Evolutionary conservation across 1,140 invertebrate species (phyloP).

Genomic region (Drosophila pachea): DNA sequence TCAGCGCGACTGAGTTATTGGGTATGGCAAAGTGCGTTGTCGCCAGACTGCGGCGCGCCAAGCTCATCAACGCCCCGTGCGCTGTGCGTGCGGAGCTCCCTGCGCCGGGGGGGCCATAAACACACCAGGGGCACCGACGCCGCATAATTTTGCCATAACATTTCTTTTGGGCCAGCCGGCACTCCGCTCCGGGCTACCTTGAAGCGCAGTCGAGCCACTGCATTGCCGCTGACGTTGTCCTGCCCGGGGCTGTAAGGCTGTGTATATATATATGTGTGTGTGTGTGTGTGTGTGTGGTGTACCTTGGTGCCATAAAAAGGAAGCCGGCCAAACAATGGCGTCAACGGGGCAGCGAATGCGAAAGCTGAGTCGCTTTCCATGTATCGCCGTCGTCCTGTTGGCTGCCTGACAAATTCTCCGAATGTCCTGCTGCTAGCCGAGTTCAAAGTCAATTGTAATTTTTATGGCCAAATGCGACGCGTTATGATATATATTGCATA

Average conservation of each 20-base stretch:
- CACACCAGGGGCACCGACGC: constrained; percentile 69
- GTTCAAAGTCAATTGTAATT: constrained; percentile 76
- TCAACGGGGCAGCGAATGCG: constrained; percentile 22
- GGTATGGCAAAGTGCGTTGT: constrained; percentile 60
- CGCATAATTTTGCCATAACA: constrained; percentile 73
- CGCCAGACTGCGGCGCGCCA: constrained; percentile 54
- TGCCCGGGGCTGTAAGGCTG: constrained; percentile 25
- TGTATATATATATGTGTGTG: too few relatives aligned
- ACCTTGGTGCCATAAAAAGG: constrained; percentile 74
- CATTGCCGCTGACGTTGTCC: constrained; percentile 49
- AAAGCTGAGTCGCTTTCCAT: constrained; percentile 64
- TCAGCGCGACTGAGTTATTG: constrained; percentile 28
- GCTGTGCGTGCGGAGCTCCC: constrained; percentile 2
- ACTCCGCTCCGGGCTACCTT: constrained; percentile 47
- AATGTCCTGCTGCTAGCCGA: constrained; percentile 66
- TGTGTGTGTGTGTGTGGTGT: constrained; percentile 18
- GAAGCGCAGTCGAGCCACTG: constrained; percentile 46
- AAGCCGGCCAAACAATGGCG: constrained; percentile 58
- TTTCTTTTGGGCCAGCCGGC: constrained; percentile 53
- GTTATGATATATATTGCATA: constrained; percentile 60
- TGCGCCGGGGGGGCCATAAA: constrained; percentile 57
- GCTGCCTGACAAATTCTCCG: constrained; percentile 68
- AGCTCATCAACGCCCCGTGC: constrained; percentile 50
- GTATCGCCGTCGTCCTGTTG: constrained; percentile 55
- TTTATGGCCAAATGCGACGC: constrained; percentile 67